Evolutionary conservation across 35 echinoderm and acorn worm species (phyloP).

Genomic region (Lytechinus pictus): DNA sequence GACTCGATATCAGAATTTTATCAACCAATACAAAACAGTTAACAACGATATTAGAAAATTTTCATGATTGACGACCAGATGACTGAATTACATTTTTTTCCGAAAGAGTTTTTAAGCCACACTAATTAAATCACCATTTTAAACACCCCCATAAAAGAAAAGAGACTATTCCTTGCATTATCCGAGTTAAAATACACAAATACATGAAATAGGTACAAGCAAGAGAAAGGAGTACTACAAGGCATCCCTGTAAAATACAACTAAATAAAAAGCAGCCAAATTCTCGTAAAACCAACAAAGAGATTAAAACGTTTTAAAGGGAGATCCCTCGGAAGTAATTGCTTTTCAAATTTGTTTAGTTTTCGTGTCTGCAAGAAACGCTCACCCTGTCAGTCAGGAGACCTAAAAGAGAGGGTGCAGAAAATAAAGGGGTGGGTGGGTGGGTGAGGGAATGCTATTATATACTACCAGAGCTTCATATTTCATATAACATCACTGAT

Average conservation of each 20-base stretch:
- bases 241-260: neutral
- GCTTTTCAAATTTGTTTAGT: conserved; percentile 46
- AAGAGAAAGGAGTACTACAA: neutral
- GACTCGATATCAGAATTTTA: no score
- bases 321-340: conserved; percentile 41
- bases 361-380: conserved; percentile 35
- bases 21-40: no score
- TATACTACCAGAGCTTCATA: no score
- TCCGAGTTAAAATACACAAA: neutral
- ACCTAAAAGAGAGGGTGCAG: neutral
- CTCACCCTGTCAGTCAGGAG: neutral
- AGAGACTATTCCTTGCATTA: neutral
- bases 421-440: neutral
- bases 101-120: no score
- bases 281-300: neutral
- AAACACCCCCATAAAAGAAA: neutral
- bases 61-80: no score
- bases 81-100: no score
- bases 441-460: neutral
- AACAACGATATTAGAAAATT: no score
- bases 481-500: no score
- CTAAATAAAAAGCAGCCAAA: neutral
- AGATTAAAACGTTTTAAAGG: conserved; percentile 13
- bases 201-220: neutral
- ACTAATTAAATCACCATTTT: neutral